These are phyloP conservation scores for Petrocephalus microphthalmus DNA, from an alignment of 2,113 vertebrate species.

Conservation along the genomic window DNA sequence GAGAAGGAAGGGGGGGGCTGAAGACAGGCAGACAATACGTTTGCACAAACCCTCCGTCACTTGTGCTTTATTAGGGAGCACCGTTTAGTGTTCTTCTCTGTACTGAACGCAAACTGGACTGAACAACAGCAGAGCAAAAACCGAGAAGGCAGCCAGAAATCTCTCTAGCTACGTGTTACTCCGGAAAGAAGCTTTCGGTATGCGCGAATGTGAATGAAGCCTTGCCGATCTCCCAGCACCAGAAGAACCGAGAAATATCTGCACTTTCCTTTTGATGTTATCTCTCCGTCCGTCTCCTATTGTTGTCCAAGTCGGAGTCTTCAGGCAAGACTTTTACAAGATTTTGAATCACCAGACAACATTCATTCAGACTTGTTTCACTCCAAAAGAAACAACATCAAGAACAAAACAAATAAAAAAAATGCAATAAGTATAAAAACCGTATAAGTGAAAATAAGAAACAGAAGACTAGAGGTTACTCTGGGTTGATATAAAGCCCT, in stretches of 20 bases:
- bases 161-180: conserved; percentile 3
- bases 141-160: not conserved
- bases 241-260: conserved; percentile 25
- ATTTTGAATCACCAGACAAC: conserved; percentile 14
- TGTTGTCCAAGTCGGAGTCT: conserved; percentile 53
- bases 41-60: conserved; percentile 36
- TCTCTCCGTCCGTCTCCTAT: conserved; percentile 52
- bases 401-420: not conserved
- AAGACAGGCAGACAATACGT: conserved; percentile 27
- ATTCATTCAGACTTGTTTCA: not conserved
- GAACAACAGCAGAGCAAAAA: conserved; percentile 8
- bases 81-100: conserved; percentile 24
- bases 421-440: not conserved
- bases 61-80: conserved; percentile 24
- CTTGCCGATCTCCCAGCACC: conserved; percentile 23
- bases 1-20: conserved; percentile 26
- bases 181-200: not conserved
- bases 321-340: conserved; percentile 37
- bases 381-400: not conserved
- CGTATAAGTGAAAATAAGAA: not conserved
- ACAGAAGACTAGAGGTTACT: not conserved
- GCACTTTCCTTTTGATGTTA: conserved; percentile 32
- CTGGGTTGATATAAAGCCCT: not conserved
- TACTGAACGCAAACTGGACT: conserved; percentile 20
- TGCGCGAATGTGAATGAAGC: not conserved